Percentiles rank a stretch among this genome's conserved stretches.
Conservation (phyloP, 2,113 vertebrate species). For the Etheostoma spectabile region DNA sequence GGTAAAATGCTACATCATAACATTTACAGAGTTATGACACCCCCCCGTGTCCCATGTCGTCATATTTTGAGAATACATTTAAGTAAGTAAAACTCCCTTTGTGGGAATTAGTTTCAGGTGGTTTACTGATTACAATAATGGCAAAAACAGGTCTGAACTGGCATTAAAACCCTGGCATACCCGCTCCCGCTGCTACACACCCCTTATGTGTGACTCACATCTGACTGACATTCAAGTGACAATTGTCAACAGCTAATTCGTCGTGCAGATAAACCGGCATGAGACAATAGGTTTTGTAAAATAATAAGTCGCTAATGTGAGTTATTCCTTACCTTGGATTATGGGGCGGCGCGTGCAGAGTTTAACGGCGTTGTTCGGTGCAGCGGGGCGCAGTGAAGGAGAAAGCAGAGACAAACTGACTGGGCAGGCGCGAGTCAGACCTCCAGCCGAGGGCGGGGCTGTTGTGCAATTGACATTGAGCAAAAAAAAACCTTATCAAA, state of each 20-base stretch:
- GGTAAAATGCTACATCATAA: neutral
- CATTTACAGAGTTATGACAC: neutral
- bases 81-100: neutral
- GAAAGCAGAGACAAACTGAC: constrained; percentile 55
- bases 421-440: constrained; percentile 72
- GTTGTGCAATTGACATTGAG: constrained; percentile 60
- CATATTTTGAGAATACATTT: neutral
- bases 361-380: constrained; percentile 32
- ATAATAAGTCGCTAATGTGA: neutral
- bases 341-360: constrained; percentile 34
- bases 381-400: constrained; percentile 78
- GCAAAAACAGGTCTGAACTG: constrained; percentile 31
- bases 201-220: constrained; percentile 31
- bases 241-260: neutral
- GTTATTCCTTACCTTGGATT: constrained; percentile 69
- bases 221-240: constrained; percentile 3
- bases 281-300: neutral
- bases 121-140: constrained; percentile 5
- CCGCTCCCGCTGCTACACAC: constrained; percentile 9
- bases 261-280: neutral
- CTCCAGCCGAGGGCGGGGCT: constrained; percentile 62
- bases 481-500: neutral
- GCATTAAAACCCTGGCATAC: constrained; percentile 13
- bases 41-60: neutral
- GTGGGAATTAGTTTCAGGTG: rapidly evolving